Conservation (phyloP, 2,113 vertebrate genomes). For the Probosciger aterrimus region DNA sequence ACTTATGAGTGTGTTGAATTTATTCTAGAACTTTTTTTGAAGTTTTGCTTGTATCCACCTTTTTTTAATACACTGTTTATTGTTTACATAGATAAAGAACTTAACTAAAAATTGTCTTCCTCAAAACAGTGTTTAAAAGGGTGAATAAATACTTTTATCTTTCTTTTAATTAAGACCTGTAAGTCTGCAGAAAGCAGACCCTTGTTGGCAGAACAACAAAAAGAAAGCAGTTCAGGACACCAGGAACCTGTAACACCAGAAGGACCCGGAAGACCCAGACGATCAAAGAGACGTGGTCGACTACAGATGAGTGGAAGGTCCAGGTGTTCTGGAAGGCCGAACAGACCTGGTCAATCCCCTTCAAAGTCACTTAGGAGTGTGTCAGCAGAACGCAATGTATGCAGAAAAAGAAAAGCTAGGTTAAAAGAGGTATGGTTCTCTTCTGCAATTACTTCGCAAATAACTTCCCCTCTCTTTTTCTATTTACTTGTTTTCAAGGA, state of each 20-base stretch:
- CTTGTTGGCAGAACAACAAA: constrained; percentile 13
- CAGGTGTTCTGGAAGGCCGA: constrained; percentile 58
- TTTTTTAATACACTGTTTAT: not conserved
- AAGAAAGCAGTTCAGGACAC: not conserved
- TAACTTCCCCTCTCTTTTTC: not conserved
- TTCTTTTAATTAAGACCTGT: constrained; percentile 33
- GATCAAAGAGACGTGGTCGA: constrained; percentile 57
- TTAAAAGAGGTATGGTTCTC: constrained; percentile 81
- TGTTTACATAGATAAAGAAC: not conserved
- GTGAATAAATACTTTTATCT: not conserved
- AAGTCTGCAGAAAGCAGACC: constrained; percentile 5
- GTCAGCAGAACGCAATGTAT: constrained; percentile 67
- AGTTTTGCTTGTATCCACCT: not conserved
- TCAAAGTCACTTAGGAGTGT: constrained; percentile 56
- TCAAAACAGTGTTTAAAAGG: not conserved
- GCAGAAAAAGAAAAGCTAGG: constrained; percentile 74
- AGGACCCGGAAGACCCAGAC: constrained; percentile 69
- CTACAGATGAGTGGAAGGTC: constrained; percentile 44
- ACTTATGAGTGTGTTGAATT: not conserved
- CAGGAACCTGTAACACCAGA: constrained; percentile 42
- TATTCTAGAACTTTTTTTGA: not conserved
- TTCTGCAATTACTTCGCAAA: constrained; percentile 6
- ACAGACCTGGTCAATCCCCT: constrained; percentile 63
- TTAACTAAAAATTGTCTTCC: not conserved
- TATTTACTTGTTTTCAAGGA: not conserved